Conservation (phyloP, 2,888 invertebrate species). For the Trachelus iudaicus region DNA sequence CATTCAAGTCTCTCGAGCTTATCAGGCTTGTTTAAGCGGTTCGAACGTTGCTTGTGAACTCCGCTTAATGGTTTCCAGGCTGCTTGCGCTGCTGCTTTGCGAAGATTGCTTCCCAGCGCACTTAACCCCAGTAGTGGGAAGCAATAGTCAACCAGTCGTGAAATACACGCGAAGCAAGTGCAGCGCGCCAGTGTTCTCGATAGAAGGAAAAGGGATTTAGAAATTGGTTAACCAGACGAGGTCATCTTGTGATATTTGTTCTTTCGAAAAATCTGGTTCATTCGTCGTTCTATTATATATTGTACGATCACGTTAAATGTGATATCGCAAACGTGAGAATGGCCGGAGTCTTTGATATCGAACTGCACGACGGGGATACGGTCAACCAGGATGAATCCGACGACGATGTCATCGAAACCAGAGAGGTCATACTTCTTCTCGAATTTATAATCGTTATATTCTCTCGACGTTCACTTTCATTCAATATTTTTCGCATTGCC, state of each 20-base stretch:
- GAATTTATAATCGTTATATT: neutral
- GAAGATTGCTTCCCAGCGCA: neutral
- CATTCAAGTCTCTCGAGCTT: neutral
- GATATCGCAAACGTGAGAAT: slow-evolving; percentile 64
- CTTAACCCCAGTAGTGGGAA: neutral
- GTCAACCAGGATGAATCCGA: slow-evolving; percentile 82
- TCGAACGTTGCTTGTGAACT: no score
- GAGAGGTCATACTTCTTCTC: slow-evolving; percentile 76
- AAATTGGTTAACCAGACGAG: neutral
- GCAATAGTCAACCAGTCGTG: neutral
- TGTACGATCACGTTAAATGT: slow-evolving; percentile 32
- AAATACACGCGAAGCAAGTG: neutral
- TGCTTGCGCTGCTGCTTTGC: neutral
- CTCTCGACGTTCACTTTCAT: neutral
- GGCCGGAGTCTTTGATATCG: slow-evolving; percentile 94
- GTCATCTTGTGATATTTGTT: neutral
- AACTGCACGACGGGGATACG: slow-evolving; percentile 80
- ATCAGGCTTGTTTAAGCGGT: no score
- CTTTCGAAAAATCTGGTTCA: neutral
- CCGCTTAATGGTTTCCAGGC: no score
- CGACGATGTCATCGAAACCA: slow-evolving; percentile 89
- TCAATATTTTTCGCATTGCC: neutral
- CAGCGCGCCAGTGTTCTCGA: neutral
- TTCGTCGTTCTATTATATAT: neutral
- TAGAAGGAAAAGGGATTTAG: neutral